These are phyloP conservation scores for Enteromius mattozi DNA, from an alignment of 2,797 vertebrate species.

Conservation along the genomic window DNA sequence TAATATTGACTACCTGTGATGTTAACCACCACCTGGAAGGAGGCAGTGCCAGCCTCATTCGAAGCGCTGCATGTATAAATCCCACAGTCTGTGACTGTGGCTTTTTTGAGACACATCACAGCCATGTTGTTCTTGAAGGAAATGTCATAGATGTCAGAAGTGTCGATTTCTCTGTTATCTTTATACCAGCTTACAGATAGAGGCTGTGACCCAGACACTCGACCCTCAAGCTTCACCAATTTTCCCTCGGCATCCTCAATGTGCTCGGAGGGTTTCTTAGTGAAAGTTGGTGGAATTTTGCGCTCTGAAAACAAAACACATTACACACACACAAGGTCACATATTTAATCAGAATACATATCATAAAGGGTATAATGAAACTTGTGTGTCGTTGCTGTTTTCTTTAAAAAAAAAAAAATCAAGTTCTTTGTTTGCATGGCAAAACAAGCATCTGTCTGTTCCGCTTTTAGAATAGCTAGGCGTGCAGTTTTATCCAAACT, in stretches of 20 bases:
- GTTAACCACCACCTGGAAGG: constrained; percentile 84
- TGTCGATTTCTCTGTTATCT: constrained; percentile 82
- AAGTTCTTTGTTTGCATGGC: constrained; percentile 88
- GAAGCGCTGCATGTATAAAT: constrained; percentile 87
- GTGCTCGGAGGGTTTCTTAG: constrained; percentile 87
- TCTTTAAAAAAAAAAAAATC: constrained; percentile 46
- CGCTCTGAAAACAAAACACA: constrained; percentile 80
- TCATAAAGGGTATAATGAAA: constrained; percentile 80
- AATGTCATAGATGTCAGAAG: constrained; percentile 83
- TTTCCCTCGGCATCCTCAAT: constrained; percentile 87
- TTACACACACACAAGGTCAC: constrained; percentile 26
- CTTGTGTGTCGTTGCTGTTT: background rate
- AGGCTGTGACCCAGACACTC: constrained; percentile 90
- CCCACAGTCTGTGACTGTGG: constrained; percentile 79
- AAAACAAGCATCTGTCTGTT: constrained; percentile 87
- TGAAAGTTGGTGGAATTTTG: constrained; percentile 90
- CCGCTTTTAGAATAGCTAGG: constrained; percentile 87
- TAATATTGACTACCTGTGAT: constrained; percentile 83
- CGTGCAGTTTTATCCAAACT: constrained; percentile 84
- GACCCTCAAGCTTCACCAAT: constrained; percentile 86
- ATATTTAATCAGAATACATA: constrained; percentile 81
- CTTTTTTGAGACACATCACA: constrained; percentile 79
- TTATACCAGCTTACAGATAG: constrained; percentile 88
- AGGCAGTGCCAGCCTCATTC: constrained; percentile 88
- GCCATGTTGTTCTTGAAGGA: constrained; percentile 86